A percentile compares a stretch with the other conserved stretches of the same genome.
Conservation (phyloP, 2,888 invertebrate species). For the Galerucella nymphaeae region DNA sequence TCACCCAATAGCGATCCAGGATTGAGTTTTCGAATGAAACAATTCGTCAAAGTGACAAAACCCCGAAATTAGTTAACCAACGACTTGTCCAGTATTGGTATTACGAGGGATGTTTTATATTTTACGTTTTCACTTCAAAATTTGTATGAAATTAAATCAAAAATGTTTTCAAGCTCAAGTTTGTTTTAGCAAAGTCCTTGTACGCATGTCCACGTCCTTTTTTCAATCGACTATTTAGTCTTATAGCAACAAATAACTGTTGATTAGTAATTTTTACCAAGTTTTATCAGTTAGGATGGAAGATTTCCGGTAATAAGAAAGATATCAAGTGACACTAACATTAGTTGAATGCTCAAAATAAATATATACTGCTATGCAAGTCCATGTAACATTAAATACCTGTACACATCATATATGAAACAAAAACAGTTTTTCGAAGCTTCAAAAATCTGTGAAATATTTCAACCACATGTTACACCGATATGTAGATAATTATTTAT, state of each 20-base stretch:
- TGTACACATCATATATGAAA: constrained; percentile 21
- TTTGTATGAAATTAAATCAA: no score
- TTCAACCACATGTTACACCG: constrained; percentile 10
- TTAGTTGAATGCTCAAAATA: background rate
- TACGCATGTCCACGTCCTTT: no score
- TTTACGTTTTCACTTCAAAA: no score
- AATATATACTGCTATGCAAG: constrained; percentile 14
- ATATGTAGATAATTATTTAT: background rate
- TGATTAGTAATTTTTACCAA: no score
- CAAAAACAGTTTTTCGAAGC: constrained; percentile 25
- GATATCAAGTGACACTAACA: background rate
- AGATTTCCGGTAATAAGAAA: no score
- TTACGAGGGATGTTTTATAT: no score
- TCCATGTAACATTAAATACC: background rate
- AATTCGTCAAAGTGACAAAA: constrained; percentile 1
- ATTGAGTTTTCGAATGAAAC: constrained; percentile 3
- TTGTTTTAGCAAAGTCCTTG: no score
- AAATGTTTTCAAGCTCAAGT: no score
- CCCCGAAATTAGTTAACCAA: background rate
- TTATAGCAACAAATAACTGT: no score
- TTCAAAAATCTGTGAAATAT: constrained; percentile 20
- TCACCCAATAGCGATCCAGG: background rate
- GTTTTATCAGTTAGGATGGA: no score
- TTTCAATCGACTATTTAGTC: no score
- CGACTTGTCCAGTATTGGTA: no score